Conservation (phyloP, 2,797 vertebrate species). For the Artibeus jamaicensis region DNA sequence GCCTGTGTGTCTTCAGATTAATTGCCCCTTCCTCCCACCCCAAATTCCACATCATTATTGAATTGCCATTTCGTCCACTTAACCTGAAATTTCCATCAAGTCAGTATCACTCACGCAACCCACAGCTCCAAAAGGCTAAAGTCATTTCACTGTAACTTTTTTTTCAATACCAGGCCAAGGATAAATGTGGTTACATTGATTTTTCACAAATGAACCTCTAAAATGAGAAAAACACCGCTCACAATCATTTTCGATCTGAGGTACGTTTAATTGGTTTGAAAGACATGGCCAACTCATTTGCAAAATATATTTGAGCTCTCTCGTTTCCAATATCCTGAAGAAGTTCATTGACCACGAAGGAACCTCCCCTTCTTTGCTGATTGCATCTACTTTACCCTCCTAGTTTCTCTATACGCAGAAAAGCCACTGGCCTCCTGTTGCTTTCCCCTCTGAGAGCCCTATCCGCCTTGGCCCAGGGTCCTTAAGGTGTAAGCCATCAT, state of each 20-base stretch:
- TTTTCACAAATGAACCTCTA: slow-evolving; percentile 70
- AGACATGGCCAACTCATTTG: slow-evolving; percentile 36
- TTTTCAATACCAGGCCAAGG: slow-evolving; percentile 59
- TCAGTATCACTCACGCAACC: slow-evolving; percentile 64
- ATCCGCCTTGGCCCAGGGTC: background rate
- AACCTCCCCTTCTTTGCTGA: background rate
- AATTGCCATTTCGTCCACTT: slow-evolving; percentile 61
- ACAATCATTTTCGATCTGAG: slow-evolving; percentile 58
- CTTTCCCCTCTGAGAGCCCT: background rate
- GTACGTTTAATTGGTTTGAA: slow-evolving; percentile 62
- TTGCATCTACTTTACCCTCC: background rate
- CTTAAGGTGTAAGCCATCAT: background rate
- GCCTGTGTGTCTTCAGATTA: slow-evolving; percentile 64
- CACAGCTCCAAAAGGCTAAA: slow-evolving; percentile 62
- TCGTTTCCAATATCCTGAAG: background rate
- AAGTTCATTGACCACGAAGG: slow-evolving; percentile 13
- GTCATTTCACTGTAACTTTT: slow-evolving; percentile 68
- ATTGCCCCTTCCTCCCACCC: background rate
- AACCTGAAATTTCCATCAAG: slow-evolving; percentile 68
- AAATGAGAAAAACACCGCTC: slow-evolving; percentile 67
- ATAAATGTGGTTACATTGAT: slow-evolving; percentile 70
- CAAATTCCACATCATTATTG: slow-evolving; percentile 41
- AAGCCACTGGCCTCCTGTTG: background rate
- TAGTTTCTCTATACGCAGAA: slow-evolving; percentile 19
- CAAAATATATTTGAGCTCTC: background rate